These are phyloP conservation scores for Oophaga pumilio DNA, from an alignment of 2,113 vertebrate species.

Conservation along the genomic window DNA sequence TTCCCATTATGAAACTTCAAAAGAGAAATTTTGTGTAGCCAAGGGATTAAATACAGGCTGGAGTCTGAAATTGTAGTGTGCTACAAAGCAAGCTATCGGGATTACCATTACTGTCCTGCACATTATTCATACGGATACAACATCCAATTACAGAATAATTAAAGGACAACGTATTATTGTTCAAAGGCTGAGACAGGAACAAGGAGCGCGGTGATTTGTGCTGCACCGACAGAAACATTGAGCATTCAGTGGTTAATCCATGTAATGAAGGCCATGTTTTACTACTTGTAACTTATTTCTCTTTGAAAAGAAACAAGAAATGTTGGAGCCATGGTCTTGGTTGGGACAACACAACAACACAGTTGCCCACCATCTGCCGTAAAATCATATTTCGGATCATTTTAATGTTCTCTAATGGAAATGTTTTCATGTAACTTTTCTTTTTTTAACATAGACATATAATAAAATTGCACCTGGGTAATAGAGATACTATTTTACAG, in stretches of 20 bases:
- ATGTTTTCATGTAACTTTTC: no score
- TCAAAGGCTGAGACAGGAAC: constrained; percentile 20
- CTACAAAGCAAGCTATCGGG: constrained; percentile 8
- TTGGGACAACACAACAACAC: neutral
- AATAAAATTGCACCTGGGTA: no score
- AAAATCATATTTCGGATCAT: neutral
- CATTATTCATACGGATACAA: constrained; percentile 15
- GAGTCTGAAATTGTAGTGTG: neutral
- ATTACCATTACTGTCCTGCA: constrained; percentile 16
- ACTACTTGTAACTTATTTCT: neutral
- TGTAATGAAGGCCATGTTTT: constrained; percentile 4
- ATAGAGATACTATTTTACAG: no score
- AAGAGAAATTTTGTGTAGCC: constrained; percentile 13
- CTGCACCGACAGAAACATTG: neutral
- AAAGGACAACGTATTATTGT: constrained; percentile 5
- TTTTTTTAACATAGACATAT: no score
- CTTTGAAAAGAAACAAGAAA: neutral
- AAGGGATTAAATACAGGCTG: neutral
- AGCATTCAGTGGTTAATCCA: neutral
- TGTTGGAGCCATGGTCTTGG: neutral
- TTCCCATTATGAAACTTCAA: constrained; percentile 32
- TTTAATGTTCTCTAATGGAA: no score
- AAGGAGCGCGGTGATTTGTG: neutral
- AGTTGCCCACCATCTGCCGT: neutral
- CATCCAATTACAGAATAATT: constrained; percentile 34